Base-by-base conservation (phyloP, 2,888 invertebrate species). In the Peribatodes rhomboidaria region DNA sequence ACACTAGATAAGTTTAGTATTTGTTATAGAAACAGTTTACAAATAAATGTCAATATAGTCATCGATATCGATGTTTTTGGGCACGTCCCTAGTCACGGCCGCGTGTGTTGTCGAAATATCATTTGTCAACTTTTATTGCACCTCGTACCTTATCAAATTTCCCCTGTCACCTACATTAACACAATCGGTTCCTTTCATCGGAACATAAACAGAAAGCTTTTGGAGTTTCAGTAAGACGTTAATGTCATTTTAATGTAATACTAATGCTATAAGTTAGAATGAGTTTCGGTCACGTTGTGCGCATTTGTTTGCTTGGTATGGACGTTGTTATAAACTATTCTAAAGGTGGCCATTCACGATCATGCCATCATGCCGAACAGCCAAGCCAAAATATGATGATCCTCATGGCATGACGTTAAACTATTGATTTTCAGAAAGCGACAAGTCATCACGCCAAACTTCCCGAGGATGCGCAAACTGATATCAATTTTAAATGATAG, bases 101-200 rank as follows among this genome's bases (percentile, higher is more conserved):
- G 39, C 67, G 71, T 68, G 71, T 68, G 68, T 49, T 69, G 67
- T 64, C 46, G 61, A 68, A 70, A 70, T 59, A 69, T 70, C 72
- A 70, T 76, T 76, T 77, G 75, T 76, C 77, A 77, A 76, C 61
- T 74, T 75, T 76, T 77, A 75, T 77, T 73, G 71, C 72, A 67
- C 66, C 68, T 69, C 70, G 46, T 56, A 53, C 66, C 62, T 70
- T 69, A 67, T 64, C 64, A 57, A 67, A 63, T 61, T 61, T 54
- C 41, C 55, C 56, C 42, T 58, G 65, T 63, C 63, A 58, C 62
- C 37, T 60, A 56, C 60, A 63, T 67, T 64, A 65, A 52, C 37
- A 44, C 66, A 62, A 65, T 67, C 61, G 50, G 42, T 52, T 56
- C 50, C 50, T 35, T 35, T 61, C 64, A 61, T 67, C 60, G 13